A percentile compares a stretch with the other conserved stretches of the same genome.
These are phyloP conservation scores for Penelope pileata DNA, from an alignment of 2,113 vertebrate genomes.

Conservation along the genomic window DNA sequence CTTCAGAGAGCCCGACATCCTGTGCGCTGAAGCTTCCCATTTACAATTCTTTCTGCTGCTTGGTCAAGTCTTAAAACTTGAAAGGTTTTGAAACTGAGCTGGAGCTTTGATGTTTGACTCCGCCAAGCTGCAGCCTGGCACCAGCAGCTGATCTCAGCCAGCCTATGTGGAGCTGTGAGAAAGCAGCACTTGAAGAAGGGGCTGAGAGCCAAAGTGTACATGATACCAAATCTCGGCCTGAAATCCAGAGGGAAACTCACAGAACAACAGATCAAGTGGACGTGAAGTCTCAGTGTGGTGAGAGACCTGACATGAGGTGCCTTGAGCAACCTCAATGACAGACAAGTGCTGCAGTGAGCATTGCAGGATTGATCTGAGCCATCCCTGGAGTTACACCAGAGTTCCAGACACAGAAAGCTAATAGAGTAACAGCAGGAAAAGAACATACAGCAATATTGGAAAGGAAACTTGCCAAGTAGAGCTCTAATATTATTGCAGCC, in stretches of 20 bases:
- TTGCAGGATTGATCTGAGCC: background rate
- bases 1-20: background rate
- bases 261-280: too few relatives aligned
- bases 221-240: background rate
- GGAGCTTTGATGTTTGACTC: conserved; percentile 12
- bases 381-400: background rate
- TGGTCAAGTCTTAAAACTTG: background rate
- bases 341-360: background rate
- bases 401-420: background rate
- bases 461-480: background rate
- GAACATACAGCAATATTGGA: background rate
- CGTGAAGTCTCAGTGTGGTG: background rate
- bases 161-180: background rate
- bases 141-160: background rate
- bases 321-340: background rate
- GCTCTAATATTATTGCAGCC: background rate
- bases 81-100: background rate
- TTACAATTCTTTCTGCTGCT: background rate
- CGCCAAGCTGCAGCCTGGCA: background rate
- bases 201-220: background rate
- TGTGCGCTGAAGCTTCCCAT: background rate
- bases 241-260: background rate
- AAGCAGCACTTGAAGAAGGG: background rate
- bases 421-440: background rate
- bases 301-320: background rate